Base-by-base conservation (phyloP, 2,888 invertebrate species). In the Drosophila prolongata region DNA sequence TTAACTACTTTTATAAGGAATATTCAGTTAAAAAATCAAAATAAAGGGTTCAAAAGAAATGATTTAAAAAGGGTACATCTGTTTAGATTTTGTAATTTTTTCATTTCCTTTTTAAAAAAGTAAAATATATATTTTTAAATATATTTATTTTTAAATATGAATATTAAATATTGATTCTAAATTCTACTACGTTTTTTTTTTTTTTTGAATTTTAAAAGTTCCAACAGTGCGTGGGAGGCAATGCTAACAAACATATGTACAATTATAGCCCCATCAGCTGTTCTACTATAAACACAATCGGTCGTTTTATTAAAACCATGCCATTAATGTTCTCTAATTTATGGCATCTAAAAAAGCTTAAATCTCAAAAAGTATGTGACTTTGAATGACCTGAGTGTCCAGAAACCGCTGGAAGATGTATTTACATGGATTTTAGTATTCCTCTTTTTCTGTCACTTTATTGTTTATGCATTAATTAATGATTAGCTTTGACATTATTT, bases 221-320 rank as follows among this genome's bases (percentile, higher is more conserved):
- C 9, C 2, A 46, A 27, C 27, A 46, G n/a, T 5, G n/a, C 2
- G 27, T 46, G 24, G n/a, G 9, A 9, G 46, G 8, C 8, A 46
- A 46, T 27, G 9, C 6, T 30, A 47, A 30, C 5, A 10, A 14
- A 4, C 4, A 24, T n/a, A 34, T 37, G 34, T 8, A 6, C 1
- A 34, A 16, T 6, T 43, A 9, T 47, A 16, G 6, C 14, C 6
- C 10, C 10, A 34, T 47, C 64, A 52, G 65, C 65, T 65, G 64
- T 38, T 19, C 24, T n/a, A 37, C 34, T 42, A 9, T 16, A 37
- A 62, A 42, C 30, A 6, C 0, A 35, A 27, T 57, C 11, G 9
- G 43, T 14, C 6, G 24, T 27, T 47, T 47, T 59, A 1, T 40
- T 40, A 11, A 38, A 2, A 4, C 19, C 13, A 24, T 27, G 2